Evolutionary conservation across 2,113 vertebrate species (phyloP), one percentile per base, ranked within the genome.

Genomic region (Neodontobutis hainanensis): DNA sequence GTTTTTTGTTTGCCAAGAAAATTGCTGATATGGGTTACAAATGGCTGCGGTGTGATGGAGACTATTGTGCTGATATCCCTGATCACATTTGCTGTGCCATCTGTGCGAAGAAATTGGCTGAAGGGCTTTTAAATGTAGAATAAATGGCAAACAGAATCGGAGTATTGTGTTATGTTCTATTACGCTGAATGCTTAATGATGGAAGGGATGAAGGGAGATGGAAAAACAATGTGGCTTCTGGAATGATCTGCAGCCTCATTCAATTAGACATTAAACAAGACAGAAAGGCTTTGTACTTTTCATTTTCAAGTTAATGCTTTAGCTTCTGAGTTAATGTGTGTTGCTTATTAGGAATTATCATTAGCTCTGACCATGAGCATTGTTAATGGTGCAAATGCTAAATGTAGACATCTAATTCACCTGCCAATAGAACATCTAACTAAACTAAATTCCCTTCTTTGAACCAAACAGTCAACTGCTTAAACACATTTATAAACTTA

Each of bases 21-120:
- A 88, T 73, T 70, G 68, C 81, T 67, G 67, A 84, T 82, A 70
- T 58, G 58, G 63, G 61, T 82, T 77, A 72, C 63, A 75, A 84
- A 86, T 75, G 72, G 73, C 73, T 75, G 72, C 58, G 19, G 57
- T 81, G 70, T 48, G 79, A 75, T 55, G 12, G 64, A 84, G 75
- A 88, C 72, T 70, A 78, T 82, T 77, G 70, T 36, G 61, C 57
- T 59, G 48, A 67, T 78, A 72, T 81, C 69, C 77, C 70, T 52
- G 82, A 77, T 75, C 68, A 6, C 78, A 81, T 86, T 85, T 70
- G 50, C 75, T 0, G 71, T 40, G 59, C 86, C 81, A 84, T 89
- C 85, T 87, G 83, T 79, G 79, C 69, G 61, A 61, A 83, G 49
- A 78, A 81, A 81, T 77, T 75, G 80, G 70, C 68, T 79, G 70